These are phyloP conservation scores for Schizotus pectinicornis DNA, from an alignment of 2,888 invertebrate genomes.

Conservation along the genomic window DNA sequence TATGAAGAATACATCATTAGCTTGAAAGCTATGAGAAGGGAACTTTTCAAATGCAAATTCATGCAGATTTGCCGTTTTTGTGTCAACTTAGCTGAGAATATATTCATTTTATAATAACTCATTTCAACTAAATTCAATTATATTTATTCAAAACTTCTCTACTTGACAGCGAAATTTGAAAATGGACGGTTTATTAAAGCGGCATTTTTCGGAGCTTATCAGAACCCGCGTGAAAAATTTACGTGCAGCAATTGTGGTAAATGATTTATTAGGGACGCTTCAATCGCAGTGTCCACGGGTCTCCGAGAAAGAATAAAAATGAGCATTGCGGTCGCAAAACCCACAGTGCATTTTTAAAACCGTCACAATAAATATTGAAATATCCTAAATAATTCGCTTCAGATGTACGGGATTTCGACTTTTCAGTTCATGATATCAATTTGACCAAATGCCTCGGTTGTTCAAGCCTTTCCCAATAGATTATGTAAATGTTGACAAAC, in stretches of 20 bases:
- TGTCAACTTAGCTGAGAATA: constrained; percentile 31
- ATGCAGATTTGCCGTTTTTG: constrained; percentile 34
- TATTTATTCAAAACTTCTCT: constrained; percentile 32
- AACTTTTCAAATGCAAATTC: constrained; percentile 37
- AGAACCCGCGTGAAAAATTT: constrained; percentile 9
- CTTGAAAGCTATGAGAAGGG: constrained; percentile 28
- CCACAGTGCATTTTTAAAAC: too few species aligned
- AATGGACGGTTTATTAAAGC: constrained; percentile 7
- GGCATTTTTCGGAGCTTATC: constrained; percentile 8
- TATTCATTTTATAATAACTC: constrained; percentile 32
- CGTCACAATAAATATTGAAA: too few species aligned
- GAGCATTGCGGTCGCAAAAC: too few species aligned
- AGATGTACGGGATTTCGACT: too few species aligned
- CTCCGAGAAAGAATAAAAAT: too few species aligned
- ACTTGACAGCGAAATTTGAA: constrained; percentile 20
- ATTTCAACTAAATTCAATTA: constrained; percentile 32
- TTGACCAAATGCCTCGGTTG: too few species aligned
- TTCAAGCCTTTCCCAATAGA: too few species aligned
- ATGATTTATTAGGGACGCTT: constrained; percentile 13
- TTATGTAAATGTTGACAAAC: too few species aligned
- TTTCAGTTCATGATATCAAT: too few species aligned
- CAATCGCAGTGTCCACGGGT: constrained; percentile 5
- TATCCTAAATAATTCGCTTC: too few species aligned
- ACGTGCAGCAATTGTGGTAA: constrained; percentile 1
- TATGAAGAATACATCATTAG: constrained; percentile 36